A percentile compares a stretch with the other conserved stretches of the same genome.
These are phyloP conservation scores for Sphenodon punctatus DNA, from an alignment of 2,797 vertebrate genomes.

Conservation along the genomic window DNA sequence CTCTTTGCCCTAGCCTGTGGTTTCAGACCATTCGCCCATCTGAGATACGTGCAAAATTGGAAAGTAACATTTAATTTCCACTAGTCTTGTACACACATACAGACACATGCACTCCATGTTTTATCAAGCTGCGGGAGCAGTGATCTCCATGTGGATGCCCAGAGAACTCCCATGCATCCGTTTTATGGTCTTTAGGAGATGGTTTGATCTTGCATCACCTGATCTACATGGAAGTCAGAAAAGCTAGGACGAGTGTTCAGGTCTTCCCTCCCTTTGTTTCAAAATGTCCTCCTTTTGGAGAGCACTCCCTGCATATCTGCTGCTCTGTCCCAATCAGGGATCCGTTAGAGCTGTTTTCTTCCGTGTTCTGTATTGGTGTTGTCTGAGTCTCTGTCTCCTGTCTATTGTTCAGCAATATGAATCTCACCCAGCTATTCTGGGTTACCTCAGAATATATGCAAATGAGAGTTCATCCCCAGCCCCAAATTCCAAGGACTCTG, in stretches of 20 bases:
- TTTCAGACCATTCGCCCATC: background rate
- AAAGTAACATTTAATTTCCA: background rate
- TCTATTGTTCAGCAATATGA: background rate
- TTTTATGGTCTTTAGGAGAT: background rate
- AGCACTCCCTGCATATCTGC: background rate
- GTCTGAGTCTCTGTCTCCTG: background rate
- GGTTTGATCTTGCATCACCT: background rate
- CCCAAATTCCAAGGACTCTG: constrained; percentile 2
- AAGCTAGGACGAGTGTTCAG: background rate
- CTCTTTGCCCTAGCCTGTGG: background rate
- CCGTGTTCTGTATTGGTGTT: background rate
- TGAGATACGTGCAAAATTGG: background rate
- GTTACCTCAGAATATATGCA: background rate
- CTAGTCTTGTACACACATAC: background rate
- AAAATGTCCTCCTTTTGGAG: too few species aligned
- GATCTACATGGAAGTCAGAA: background rate
- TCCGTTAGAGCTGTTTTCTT: background rate
- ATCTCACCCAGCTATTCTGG: background rate
- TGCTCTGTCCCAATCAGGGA: background rate
- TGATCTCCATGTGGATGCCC: background rate
- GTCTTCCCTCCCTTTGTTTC: background rate
- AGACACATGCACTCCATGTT: background rate
- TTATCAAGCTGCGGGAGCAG: background rate
- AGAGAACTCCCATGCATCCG: background rate
- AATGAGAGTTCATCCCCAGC: rapidly evolving